Base-by-base conservation (phyloP, 2,888 invertebrate genomes). In the Melieria picta region DNA sequence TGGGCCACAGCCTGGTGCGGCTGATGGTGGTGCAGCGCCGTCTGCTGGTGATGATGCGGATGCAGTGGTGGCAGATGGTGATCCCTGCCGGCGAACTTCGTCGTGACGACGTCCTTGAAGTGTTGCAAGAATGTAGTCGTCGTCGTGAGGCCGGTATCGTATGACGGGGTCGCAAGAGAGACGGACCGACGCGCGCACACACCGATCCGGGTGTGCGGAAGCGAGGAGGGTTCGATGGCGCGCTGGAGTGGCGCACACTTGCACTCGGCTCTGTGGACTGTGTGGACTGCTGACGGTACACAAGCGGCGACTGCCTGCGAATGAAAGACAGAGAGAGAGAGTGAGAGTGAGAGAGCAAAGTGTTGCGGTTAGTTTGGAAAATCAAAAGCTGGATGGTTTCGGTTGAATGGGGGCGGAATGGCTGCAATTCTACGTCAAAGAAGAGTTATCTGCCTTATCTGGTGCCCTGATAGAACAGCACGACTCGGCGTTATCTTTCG, bases 91-190 rank as follows among this genome's bases (percentile, higher is more conserved):
- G 84, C 82, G 83, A 85, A 85, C 84, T 85, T 85, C 85, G 85
- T 85, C 85, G 85, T 84, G 80, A 85, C 85, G 84, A 85, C 85
- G 85, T 85, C 85, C 82, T 85, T 85, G 76, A 85, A 85, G 77
- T 85, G 85, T 82, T 85, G 85, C 82, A 85, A 81, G 80, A 85
- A 85, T 81, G 85, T 85, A 82, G 85, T 81, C 80, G 81, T 85
- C 85, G 85, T 85, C 80, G 83, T 85, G 85, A 85, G 82, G 85
- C 84, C 83, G 85, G 84, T 85, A 82, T 84, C 83, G 77, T 84
- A 82, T 80, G 80, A 80, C 69, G 72, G 72, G 70, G 74, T 74
- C 46, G 76, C 71, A 72, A 76, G 74, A 77, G 75, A 43, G 11
- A 45, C 45, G 16, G 66, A 43, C 43, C 10, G 52, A 4, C 55